phyloP scores from a whole-genome alignment of 1,140 invertebrate genomes.

The Trichoplusia ni region DNA sequence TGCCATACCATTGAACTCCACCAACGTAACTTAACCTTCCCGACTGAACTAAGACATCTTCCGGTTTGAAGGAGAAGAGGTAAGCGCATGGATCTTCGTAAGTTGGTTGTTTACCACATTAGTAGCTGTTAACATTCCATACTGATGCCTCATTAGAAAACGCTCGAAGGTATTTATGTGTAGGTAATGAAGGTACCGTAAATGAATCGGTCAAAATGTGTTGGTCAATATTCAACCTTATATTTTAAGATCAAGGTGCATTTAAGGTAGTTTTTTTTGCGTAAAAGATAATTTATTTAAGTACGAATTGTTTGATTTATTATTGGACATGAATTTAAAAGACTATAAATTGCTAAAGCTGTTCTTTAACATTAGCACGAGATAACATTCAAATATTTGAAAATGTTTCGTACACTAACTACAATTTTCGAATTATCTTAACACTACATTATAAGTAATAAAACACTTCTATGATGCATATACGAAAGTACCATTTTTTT shows the following conservation, averaged over 20 bases:
- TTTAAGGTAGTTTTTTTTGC: background rate
- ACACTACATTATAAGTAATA: too few species aligned
- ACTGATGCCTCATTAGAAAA: slow-evolving; percentile 48
- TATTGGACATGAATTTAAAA: too few species aligned
- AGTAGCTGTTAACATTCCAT: slow-evolving; percentile 48
- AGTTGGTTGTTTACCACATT: slow-evolving; percentile 39
- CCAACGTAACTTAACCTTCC: slow-evolving; percentile 34
- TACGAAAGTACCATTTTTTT: too few species aligned
- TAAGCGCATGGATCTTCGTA: slow-evolving; percentile 12
- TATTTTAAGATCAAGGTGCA: background rate
- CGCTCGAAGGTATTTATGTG: slow-evolving; percentile 43
- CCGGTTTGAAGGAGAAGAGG: too few species aligned
- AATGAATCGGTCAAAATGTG: slow-evolving; percentile 11
- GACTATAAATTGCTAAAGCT: too few species aligned
- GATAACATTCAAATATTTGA: too few species aligned
- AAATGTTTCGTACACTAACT: too few species aligned
- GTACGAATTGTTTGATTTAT: too few species aligned
- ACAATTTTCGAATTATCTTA: too few species aligned
- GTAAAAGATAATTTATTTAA: too few species aligned
- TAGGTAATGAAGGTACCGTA: slow-evolving; percentile 38
- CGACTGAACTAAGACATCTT: background rate
- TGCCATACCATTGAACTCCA: slow-evolving; percentile 27
- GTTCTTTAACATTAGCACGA: too few species aligned
- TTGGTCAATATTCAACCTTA: slow-evolving; percentile 10
- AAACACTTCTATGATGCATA: too few species aligned